Percentiles rank a stretch among this genome's conserved stretches.
phyloP scores from a whole-genome alignment of 2,113 vertebrate species.

The Aythya baeri region DNA sequence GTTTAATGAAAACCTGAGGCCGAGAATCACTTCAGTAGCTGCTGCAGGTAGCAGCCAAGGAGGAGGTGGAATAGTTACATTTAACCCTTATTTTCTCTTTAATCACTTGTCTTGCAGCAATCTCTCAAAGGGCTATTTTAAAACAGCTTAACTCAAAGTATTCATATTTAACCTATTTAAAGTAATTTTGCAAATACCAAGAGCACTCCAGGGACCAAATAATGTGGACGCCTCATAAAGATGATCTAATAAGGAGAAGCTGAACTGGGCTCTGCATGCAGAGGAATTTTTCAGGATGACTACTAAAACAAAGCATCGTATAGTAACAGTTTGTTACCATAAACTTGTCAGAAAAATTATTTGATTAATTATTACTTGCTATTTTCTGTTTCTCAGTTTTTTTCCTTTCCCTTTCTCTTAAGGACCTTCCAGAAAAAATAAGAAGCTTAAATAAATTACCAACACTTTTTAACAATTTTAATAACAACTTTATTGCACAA shows the following conservation, averaged over 20 bases:
- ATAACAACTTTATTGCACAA: background rate
- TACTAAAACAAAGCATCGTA: background rate
- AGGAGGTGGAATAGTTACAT: background rate
- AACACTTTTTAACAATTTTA: conserved; percentile 4
- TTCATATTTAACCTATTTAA: conserved; percentile 23
- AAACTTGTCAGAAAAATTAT: background rate
- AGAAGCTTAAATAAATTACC: background rate
- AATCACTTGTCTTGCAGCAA: background rate
- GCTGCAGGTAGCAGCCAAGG: background rate
- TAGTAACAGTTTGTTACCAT: background rate
- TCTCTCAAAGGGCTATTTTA: conserved; percentile 14
- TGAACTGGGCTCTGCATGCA: background rate
- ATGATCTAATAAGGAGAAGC: conserved; percentile 49
- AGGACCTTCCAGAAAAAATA: background rate
- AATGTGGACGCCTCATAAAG: background rate
- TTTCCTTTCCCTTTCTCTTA: background rate
- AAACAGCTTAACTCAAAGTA: conserved; percentile 13
- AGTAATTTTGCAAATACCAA: conserved; percentile 27
- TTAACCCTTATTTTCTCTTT: background rate
- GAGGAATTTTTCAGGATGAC: conserved; percentile 26
- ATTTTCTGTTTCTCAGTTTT: background rate
- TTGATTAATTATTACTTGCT: conserved; percentile 17
- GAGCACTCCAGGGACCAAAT: conserved; percentile 32
- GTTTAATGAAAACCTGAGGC: background rate
- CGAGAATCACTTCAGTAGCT: background rate